Evolutionary conservation across 2,888 invertebrate genomes (phyloP), one percentile per base, ranked within the genome.

Genomic region (Helleia helle): DNA sequence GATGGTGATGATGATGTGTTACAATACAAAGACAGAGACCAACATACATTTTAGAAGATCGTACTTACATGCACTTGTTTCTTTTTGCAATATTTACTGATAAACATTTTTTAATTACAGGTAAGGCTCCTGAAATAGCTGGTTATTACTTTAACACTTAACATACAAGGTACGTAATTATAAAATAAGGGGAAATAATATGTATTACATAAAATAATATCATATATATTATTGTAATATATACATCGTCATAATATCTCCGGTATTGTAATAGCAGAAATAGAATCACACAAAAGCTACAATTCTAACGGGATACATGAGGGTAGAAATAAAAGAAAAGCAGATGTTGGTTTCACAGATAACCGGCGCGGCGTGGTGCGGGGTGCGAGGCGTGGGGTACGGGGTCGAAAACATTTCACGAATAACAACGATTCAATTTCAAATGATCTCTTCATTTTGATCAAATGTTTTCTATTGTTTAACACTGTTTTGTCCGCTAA

Each of bases 221-320:
- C n/a, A 15, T 30, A 30, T 18, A n/a, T 18, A 18, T 18, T 3
- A 3, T 18, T 18, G 6, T 18, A 6, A 18, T 3, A 18, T 18
- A 18, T 18, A 18, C 18, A 18, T 4, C 3, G 18, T 6, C 3
- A 4, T 18, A 6, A 6, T 18, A 18, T 18, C n/a, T n/a, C n/a
- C 8, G 22, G 18, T 34, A 34, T 34, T 34, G 34, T 22, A 18
- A 34, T 18, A 22, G 17, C 12, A 7, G 22, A 34, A 34, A 34
- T 34, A 18, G 34, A 34, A 31, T 9, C 50, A 61, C 53, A 63
- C 59, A 66, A 65, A 56, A 52, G 48, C 52, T 48, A 41, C 55
- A 57, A 58, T 56, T 62, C 59, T 59, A 54, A 61, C 62, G 59
- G 62, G 60, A 68, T 69, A 65, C 50, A 51, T 51, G 54, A 49